Evolutionary conservation across 64 coral and sea anemone genomes (phyloP).

Genomic region (Actinia tenebrosa): DNA sequence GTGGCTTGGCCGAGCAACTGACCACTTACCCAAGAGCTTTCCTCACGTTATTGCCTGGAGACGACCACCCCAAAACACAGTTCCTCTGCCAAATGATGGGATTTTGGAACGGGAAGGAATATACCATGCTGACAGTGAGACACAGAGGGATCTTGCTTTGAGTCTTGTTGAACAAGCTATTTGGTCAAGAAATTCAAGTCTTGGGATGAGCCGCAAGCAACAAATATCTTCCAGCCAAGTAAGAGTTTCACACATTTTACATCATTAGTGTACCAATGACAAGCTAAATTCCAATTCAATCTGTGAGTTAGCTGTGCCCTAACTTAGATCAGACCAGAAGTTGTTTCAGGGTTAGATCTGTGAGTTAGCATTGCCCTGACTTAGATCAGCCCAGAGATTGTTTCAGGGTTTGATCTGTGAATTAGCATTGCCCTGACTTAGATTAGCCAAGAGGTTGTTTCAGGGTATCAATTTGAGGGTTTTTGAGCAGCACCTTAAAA

Average conservation of each 20-base stretch:
- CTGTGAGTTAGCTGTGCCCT: too few relatives aligned
- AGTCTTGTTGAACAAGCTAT: constrained; percentile 97
- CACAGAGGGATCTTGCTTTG: constrained; percentile 84
- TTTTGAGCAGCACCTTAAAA: too few relatives aligned
- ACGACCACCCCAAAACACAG: constrained; percentile 36
- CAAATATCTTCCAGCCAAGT: constrained; percentile 71
- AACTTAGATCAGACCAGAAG: too few relatives aligned
- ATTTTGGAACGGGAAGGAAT: constrained; percentile 78
- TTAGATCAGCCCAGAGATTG: too few relatives aligned
- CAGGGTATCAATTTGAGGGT: too few relatives aligned
- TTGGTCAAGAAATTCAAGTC: constrained; percentile 78
- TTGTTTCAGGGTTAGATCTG: too few relatives aligned
- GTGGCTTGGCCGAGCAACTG: constrained; percentile 94
- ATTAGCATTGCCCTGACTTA: too few relatives aligned
- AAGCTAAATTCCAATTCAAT: too few relatives aligned
- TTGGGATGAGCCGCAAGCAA: constrained; percentile 64
- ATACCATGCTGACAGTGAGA: constrained; percentile 85
- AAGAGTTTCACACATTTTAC: not conserved
- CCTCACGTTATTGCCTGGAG: constrained; percentile 85
- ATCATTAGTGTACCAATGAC: not conserved
- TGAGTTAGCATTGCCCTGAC: too few relatives aligned
- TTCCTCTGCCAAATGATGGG: constrained; percentile 39
- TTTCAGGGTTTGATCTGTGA: too few relatives aligned
- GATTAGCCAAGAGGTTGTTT: too few relatives aligned
- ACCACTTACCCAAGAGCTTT: constrained; percentile 82